These are phyloP conservation scores for Theretra japonica DNA, from an alignment of 2,888 invertebrate genomes.

Conservation along the genomic window DNA sequence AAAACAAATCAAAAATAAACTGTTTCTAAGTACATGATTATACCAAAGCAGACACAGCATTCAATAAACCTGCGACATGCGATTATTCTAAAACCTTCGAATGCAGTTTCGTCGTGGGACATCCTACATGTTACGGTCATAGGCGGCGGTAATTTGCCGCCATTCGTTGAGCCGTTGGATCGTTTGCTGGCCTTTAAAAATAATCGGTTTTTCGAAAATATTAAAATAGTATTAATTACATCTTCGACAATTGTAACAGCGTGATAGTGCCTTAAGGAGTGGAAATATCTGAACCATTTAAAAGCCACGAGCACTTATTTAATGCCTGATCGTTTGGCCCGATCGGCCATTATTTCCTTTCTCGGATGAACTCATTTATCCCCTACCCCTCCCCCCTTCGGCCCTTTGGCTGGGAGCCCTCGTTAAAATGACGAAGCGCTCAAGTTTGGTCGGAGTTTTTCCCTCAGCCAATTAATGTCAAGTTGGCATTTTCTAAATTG, in stretches of 20 bases:
- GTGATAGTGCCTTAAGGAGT: slow-evolving; percentile 1
- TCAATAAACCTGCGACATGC: too few species aligned
- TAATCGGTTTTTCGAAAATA: too few species aligned
- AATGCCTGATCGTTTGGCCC: slow-evolving; percentile 68
- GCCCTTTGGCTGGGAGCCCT: slow-evolving; percentile 11
- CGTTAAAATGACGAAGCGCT: slow-evolving; percentile 46
- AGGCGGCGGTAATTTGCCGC: too few species aligned
- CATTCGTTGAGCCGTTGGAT: too few species aligned
- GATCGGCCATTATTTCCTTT: slow-evolving; percentile 71
- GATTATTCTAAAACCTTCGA: too few species aligned
- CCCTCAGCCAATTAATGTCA: slow-evolving; percentile 17
- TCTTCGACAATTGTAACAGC: background rate
- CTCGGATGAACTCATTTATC: slow-evolving; percentile 69
- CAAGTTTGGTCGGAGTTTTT: slow-evolving; percentile 20
- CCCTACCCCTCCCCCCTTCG: slow-evolving; percentile 37
- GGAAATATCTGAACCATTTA: slow-evolving; percentile 21
- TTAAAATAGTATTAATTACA: background rate
- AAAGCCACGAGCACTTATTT: slow-evolving; percentile 61
- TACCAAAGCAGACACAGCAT: too few species aligned
- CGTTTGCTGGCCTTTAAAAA: too few species aligned
- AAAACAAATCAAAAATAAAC: too few species aligned
- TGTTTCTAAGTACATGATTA: too few species aligned
- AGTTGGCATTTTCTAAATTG: slow-evolving; percentile 9
- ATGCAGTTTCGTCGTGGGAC: too few species aligned
- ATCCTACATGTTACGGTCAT: too few species aligned